phyloP scores from a whole-genome alignment of 2,113 vertebrate species.

The Hepsetus odoe region DNA sequence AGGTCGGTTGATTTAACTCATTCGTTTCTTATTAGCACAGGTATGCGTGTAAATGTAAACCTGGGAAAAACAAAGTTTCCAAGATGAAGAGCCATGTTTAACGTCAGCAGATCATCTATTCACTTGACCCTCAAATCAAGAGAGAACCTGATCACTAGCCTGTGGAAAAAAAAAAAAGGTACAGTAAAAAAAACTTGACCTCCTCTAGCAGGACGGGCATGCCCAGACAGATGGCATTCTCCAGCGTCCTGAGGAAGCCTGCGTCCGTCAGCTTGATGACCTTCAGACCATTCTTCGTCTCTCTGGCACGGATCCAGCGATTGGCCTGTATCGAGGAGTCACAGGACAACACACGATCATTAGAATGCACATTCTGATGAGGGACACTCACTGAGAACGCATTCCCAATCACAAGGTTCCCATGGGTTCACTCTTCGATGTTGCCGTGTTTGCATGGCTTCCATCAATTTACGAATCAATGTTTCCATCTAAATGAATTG shows the following conservation, averaged over 20 bases:
- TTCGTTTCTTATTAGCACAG: no score
- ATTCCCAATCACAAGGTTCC: background rate
- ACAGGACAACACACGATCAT: background rate
- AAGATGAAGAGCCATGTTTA: no score
- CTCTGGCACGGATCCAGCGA: slow-evolving; percentile 83
- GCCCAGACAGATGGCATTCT: slow-evolving; percentile 82
- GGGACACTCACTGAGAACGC: background rate
- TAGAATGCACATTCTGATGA: background rate
- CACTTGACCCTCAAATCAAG: no score
- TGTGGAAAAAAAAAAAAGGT: no score
- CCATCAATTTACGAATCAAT: background rate
- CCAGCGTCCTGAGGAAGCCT: slow-evolving; percentile 79
- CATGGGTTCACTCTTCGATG: background rate
- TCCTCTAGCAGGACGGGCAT: slow-evolving; percentile 84
- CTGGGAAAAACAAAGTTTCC: no score
- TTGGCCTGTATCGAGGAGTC: slow-evolving; percentile 72
- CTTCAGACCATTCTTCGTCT: slow-evolving; percentile 78
- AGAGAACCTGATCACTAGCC: no score
- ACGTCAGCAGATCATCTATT: no score
- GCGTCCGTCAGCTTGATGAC: slow-evolving; percentile 83
- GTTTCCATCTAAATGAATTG: background rate
- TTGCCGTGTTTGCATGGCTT: background rate
- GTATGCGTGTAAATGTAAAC: no score
- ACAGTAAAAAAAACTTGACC: no score
- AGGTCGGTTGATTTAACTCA: no score